Percentiles rank a stretch among this genome's conserved stretches.
phyloP scores from a whole-genome alignment of 2,113 vertebrate genomes.

The Myrmecophaga tridactyla region DNA sequence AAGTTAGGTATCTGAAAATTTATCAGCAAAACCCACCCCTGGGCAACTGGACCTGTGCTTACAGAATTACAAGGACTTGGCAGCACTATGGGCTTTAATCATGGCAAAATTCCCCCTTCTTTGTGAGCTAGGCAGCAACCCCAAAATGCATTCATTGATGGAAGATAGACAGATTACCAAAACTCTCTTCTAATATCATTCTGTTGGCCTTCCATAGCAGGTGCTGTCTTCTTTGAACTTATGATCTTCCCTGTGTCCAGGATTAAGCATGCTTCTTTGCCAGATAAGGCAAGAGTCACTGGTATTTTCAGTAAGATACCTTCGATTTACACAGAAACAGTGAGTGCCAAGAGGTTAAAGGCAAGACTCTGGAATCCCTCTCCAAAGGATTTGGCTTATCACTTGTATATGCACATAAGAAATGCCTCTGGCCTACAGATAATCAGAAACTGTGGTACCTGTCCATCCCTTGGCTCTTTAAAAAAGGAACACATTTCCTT shows the following conservation, averaged over 20 bases:
- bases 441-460: not conserved
- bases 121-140: not conserved
- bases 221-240: not conserved
- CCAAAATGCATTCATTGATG: not conserved
- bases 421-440: not conserved
- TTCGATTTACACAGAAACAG: not conserved
- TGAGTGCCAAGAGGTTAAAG: not conserved
- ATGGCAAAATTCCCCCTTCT: not conserved
- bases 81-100: not conserved
- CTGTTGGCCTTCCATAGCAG: not conserved
- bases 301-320: not conserved
- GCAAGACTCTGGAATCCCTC: accelerated
- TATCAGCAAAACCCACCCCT: conserved; percentile 11
- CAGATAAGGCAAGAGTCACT: not conserved
- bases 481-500: conserved; percentile 7
- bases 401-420: not conserved
- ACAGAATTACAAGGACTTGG: not conserved
- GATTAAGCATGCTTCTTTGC: not conserved
- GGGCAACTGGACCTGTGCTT: not conserved
- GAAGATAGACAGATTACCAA: not conserved
- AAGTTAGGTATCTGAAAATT: not conserved
- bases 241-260: not conserved
- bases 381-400: not conserved
- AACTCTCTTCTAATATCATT: not conserved
- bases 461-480: not conserved